Evolutionary conservation across 2,113 vertebrate genomes (phyloP).

Genomic region (Rallus limicola): DNA sequence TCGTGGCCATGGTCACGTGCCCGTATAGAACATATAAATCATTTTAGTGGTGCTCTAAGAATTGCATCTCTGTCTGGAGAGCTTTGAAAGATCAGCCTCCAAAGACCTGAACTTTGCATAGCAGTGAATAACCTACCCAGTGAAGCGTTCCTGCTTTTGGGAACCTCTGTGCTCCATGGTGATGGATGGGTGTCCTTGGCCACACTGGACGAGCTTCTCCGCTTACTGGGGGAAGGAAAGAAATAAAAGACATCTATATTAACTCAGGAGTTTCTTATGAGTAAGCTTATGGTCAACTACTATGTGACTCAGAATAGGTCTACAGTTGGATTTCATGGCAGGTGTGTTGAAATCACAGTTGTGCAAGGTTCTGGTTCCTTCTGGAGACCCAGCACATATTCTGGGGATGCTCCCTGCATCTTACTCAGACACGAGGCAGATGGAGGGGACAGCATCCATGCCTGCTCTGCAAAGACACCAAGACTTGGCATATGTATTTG

Average conservation of each 20-base stretch:
- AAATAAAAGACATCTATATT: not conserved
- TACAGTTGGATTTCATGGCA: not conserved
- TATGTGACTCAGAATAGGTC: not conserved
- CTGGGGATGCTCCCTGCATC: not conserved
- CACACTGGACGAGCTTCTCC: constrained; percentile 25
- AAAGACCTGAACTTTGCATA: constrained; percentile 9
- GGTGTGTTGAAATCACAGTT: not conserved
- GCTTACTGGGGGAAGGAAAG: constrained; percentile 26
- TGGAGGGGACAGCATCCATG: not conserved
- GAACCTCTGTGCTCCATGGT: constrained; percentile 38
- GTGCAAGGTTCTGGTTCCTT: not conserved
- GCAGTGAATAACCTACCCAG: constrained; percentile 56
- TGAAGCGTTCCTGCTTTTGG: constrained; percentile 36
- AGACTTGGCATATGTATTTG: not conserved
- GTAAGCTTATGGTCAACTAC: not conserved
- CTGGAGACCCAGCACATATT: not conserved
- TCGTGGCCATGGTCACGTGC: not conserved
- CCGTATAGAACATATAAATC: not conserved
- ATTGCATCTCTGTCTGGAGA: not conserved
- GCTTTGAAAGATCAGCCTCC: constrained; percentile 8
- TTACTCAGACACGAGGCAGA: accelerated
- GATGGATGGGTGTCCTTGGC: constrained; percentile 54
- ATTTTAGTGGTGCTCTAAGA: not conserved
- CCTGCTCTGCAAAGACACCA: not conserved
- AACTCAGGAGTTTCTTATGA: not conserved